Evolutionary conservation across 2,888 invertebrate genomes (phyloP).

Genomic region (Melanchra persicariae): DNA sequence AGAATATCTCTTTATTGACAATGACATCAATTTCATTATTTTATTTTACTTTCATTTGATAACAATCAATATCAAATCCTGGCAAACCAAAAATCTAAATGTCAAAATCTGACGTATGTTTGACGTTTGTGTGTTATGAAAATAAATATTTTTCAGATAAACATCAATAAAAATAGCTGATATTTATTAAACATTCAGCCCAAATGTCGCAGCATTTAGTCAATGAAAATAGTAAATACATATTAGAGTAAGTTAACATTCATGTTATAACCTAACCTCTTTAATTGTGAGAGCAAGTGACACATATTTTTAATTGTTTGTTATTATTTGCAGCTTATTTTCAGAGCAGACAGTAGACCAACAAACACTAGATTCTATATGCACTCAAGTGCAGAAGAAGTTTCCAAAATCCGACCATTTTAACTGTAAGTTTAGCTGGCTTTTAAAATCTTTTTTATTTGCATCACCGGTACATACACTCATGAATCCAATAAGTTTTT

Average conservation of each 20-base stretch:
- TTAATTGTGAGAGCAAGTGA: conserved; percentile 22
- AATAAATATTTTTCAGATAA: conserved; percentile 37
- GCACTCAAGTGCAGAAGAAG: conserved; percentile 94
- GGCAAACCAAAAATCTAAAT: conserved; percentile 26
- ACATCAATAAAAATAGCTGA: conserved; percentile 18
- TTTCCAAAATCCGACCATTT: conserved; percentile 95
- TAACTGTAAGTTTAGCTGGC: conserved; percentile 90
- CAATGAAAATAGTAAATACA: conserved; percentile 88
- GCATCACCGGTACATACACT: conserved; percentile 22
- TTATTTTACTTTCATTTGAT: no score
- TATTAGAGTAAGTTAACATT: conserved; percentile 84
- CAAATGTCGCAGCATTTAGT: conserved; percentile 86
- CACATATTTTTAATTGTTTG: conserved; percentile 45
- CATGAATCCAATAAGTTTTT: conserved; percentile 3
- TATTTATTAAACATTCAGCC: conserved; percentile 24
- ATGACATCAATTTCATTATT: no score
- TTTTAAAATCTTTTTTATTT: conserved; percentile 33
- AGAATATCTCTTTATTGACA: no score
- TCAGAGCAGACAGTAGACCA: conserved; percentile 94
- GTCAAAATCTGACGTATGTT: conserved; percentile 50
- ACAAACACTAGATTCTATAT: conserved; percentile 94
- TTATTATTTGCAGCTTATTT: conserved; percentile 91
- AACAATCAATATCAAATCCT: neutral
- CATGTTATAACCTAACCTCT: conserved; percentile 63
- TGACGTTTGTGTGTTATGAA: conserved; percentile 60